Base-by-base conservation (phyloP, 2,888 invertebrate genomes). In the Carterocephalus palaemon region DNA sequence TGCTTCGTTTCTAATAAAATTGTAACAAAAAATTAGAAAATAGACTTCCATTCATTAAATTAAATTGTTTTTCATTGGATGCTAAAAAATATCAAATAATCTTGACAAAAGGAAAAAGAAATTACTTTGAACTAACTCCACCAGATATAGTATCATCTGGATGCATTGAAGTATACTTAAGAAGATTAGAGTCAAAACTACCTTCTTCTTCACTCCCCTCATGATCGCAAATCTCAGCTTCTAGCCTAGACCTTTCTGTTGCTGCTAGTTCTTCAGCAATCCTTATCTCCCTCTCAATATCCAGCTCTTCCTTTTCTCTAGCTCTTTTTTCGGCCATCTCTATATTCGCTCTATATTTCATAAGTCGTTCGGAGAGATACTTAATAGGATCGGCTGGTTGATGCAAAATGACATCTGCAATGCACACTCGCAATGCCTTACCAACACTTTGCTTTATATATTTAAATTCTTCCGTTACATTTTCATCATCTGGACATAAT, bases 301-400 rank as follows among this genome's bases (percentile, higher is more conserved):
- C 56, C 37, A 86, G 59, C 29, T 73, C 71, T 55, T 76, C 75
- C 41, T 71, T 70, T 49, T 86, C 80, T 51, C 57, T 59, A 3
- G 61, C 59, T 33, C 67, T 60, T 54, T 59, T 76, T 41, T 85
- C 78, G 57, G 62, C 69, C 2, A 71, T 47, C 58, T 85, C 81
- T 22, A 79, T 62, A 59, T 82, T 82, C 56, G 76, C 70, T 52
- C 82, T 75, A 51, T 70, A 85, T 47, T 79, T 84, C 13, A 75
- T 43, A 4, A 88, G 64, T 19, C 67, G 52, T 6, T 54, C 38
- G 1, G 81, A 71, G 52, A 87, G 71, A 59, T 70, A 81, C 51
- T 82, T 72, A 7, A 87, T 73, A 16, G 87, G 87, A 64, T 88
- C 86, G 24, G 67, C 59, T 24, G 86, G 87, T 59, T 85, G 86